Evolutionary conservation across 2,113 vertebrate genomes (phyloP), one percentile per base, ranked within the genome.

Genomic region (Semnopithecus entellus): DNA sequence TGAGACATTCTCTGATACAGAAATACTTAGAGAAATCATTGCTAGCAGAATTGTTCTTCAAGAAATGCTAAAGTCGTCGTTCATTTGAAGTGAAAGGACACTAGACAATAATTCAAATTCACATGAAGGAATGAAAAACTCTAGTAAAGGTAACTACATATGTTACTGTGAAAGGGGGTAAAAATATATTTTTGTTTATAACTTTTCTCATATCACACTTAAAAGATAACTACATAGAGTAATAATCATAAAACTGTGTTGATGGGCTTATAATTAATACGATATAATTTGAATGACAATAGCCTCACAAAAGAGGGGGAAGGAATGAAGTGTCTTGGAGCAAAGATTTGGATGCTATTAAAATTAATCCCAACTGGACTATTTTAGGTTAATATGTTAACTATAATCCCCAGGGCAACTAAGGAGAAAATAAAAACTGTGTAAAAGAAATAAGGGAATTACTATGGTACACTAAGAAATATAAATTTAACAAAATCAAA

Each of bases 371-470:
- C 52, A 84, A 86, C 3, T 79, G 59, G 83, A 87, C 86, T 43
- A 2, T 76, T 88, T 75, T 59, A 76, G 68, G 0, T 85, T 85
- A 88, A 57, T 22, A 76, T 88, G 35, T 27, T 76, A 45, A 80
- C 30, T 75, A 0, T 40, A 89, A 43, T 64, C 4, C 7, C 35
- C 17, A 43, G 11, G 16, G 3, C 23, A 92, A 83, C n/a, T 45
- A 8, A 66, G 40, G 61, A 88, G n/a, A 92, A 82, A 94, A 72
- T 86, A 94, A 96, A 91, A 55, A 72, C 38, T 78, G 16, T 30
- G 3, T 73, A 79, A 75, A 17, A 81, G n/a, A 91, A 91, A 85
- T n/a, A 48, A 86, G 20, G 48, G 32, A 83, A 82, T 61, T 70
- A 91, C 8, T 48, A 43, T 38, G 13, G 14, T 64, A 64, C 68